These are phyloP conservation scores for Condylura cristata DNA, from an alignment of 2,113 vertebrate species.

Conservation along the genomic window DNA sequence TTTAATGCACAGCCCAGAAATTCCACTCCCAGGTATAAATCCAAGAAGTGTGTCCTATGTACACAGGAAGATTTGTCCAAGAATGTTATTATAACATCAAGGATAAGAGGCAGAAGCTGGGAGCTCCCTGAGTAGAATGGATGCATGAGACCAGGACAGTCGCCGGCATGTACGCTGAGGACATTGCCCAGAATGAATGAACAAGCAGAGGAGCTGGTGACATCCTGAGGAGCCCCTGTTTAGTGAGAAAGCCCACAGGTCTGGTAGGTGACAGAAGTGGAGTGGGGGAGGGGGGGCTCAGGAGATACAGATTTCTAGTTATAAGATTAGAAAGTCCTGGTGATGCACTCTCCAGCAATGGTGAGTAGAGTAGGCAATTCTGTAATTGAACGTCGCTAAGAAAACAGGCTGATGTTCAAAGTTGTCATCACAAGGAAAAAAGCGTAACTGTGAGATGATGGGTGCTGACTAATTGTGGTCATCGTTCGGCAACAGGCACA, in stretches of 20 bases:
- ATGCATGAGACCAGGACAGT: neutral
- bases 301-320: neutral
- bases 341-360: neutral
- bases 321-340: neutral
- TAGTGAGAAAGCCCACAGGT: neutral
- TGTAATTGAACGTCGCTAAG: neutral
- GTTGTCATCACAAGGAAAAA: neutral
- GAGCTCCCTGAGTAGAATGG: neutral
- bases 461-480: neutral
- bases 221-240: neutral
- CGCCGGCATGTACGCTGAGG: accelerated
- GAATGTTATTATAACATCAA: neutral
- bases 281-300: neutral
- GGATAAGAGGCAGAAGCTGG: neutral
- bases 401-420: neutral
- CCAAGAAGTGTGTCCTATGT: neutral
- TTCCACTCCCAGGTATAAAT: neutral
- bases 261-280: neutral
- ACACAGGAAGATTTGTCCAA: neutral
- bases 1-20: neutral
- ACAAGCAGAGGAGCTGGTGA: accelerated
- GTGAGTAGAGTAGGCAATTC: neutral
- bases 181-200: accelerated
- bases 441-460: neutral
- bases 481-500: neutral